phyloP scores from a whole-genome alignment of 2,113 vertebrate species.

The Narcine bancroftii region DNA sequence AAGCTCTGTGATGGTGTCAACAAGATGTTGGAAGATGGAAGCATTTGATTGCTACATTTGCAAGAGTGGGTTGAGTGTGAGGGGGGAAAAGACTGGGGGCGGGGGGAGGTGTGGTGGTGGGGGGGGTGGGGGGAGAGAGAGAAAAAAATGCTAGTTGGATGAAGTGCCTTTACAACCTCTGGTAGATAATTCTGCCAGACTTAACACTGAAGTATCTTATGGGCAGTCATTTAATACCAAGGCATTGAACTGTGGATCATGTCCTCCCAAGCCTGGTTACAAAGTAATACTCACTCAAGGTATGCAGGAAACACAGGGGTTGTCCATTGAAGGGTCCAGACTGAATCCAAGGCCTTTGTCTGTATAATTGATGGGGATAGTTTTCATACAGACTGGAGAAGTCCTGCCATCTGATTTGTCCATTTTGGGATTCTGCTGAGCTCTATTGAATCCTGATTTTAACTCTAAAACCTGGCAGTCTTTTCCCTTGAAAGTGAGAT shows the following conservation, averaged over 20 bases:
- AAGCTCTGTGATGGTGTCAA: constrained; percentile 78
- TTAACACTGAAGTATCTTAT: not conserved
- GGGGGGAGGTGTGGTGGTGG: not conserved
- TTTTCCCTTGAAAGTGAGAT: not conserved
- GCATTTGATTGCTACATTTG: constrained; percentile 59
- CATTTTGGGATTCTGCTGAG: not conserved
- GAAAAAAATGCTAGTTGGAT: constrained; percentile 35
- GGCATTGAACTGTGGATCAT: not conserved
- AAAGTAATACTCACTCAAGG: not conserved
- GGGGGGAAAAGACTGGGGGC: not conserved
- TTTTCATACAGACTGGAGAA: not conserved
- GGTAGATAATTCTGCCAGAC: not conserved
- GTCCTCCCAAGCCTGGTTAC: not conserved
- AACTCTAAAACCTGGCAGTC: too few relatives aligned
- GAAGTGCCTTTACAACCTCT: constrained; percentile 42
- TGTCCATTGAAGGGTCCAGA: not conserved
- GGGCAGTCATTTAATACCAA: not conserved
- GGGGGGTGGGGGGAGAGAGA: not conserved
- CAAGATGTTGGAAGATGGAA: constrained; percentile 83
- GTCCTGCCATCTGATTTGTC: too few relatives aligned
- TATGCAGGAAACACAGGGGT: not conserved
- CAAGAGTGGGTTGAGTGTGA: not conserved
- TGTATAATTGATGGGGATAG: not conserved
- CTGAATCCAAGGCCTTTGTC: not conserved
- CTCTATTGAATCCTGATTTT: not conserved